A percentile compares a stretch with the other conserved stretches of the same genome.
Conservation (phyloP, 2,113 vertebrate genomes). For the Megaleporinus macrocephalus region DNA sequence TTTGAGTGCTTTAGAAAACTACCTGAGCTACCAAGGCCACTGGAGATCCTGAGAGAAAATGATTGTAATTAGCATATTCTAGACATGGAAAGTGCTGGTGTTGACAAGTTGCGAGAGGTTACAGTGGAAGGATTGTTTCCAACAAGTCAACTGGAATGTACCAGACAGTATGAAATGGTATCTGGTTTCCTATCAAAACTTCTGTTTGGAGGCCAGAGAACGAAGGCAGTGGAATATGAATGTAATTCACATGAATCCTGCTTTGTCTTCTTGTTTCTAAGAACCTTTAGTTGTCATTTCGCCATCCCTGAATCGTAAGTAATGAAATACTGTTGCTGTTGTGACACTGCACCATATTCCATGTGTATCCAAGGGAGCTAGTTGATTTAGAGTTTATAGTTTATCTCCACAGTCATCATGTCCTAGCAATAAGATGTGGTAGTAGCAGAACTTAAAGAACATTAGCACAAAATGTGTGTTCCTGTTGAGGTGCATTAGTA, state of each 20-base stretch:
- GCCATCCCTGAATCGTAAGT: not conserved
- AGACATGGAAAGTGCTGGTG: not conserved
- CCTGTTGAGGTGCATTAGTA: slow-evolving; percentile 78
- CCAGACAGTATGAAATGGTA: slow-evolving; percentile 66
- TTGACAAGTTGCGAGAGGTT: not conserved
- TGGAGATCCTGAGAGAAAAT: not conserved
- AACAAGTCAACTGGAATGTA: slow-evolving; percentile 64
- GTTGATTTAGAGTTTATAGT: slow-evolving; percentile 82
- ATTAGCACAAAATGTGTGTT: slow-evolving; percentile 81
- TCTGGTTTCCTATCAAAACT: slow-evolving; percentile 55
- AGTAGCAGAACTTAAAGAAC: slow-evolving; percentile 76
- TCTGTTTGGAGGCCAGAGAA: not conserved
- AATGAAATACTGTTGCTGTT: slow-evolving; percentile 1
- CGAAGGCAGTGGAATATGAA: slow-evolving; percentile 74
- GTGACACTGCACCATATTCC: slow-evolving; percentile 19
- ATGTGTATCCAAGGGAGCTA: not conserved
- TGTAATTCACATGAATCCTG: slow-evolving; percentile 83
- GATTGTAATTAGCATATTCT: slow-evolving; percentile 18
- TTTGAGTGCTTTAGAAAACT: not conserved
- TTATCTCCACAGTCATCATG: slow-evolving; percentile 87
- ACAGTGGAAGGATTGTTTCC: not conserved
- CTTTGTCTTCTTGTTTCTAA: slow-evolving; percentile 54
- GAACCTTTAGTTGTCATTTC: slow-evolving; percentile 17
- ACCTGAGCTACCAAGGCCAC: not conserved
- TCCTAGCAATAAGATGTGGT: slow-evolving; percentile 95